Evolutionary conservation across 1,140 invertebrate genomes (phyloP).

Genomic region (Leptestheria dahalacensis): DNA sequence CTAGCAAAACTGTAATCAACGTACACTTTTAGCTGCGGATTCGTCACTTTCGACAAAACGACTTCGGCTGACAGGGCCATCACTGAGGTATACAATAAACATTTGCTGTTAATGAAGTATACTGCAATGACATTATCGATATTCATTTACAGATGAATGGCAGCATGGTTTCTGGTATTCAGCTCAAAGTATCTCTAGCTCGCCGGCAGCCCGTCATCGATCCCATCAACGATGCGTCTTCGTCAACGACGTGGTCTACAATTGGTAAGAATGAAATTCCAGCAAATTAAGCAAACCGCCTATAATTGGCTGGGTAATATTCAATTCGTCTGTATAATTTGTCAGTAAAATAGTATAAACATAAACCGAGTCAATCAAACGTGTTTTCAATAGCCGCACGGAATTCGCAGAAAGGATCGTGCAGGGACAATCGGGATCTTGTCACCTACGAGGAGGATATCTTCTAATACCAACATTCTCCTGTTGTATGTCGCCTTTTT

Average conservation of each 20-base stretch:
- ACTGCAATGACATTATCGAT: background rate
- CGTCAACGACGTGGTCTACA: constrained; percentile 60
- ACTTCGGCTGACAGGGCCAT: constrained; percentile 76
- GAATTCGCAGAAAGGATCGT: constrained; percentile 62
- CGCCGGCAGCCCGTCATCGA: constrained; percentile 66
- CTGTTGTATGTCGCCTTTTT: too few species aligned
- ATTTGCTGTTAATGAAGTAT: background rate
- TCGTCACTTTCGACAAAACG: constrained; percentile 81
- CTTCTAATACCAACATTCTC: constrained; percentile 27
- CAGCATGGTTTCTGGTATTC: constrained; percentile 57
- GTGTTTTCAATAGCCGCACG: constrained; percentile 42
- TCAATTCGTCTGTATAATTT: constrained; percentile 7
- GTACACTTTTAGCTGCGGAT: constrained; percentile 54
- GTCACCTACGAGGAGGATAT: constrained; percentile 50
- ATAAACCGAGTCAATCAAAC: background rate
- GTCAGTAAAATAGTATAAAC: background rate
- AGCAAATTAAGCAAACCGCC: too few species aligned
- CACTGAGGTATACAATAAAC: constrained; percentile 39
- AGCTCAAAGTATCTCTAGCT: constrained; percentile 64
- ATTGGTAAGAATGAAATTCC: too few species aligned
- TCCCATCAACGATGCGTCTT: constrained; percentile 55
- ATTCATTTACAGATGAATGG: constrained; percentile 49
- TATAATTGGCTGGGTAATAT: background rate
- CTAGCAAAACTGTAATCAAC: background rate
- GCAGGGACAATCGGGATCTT: constrained; percentile 52